Conservation (phyloP, 1,140 invertebrate genomes). For the Dendrolimus kikuchii region DNA sequence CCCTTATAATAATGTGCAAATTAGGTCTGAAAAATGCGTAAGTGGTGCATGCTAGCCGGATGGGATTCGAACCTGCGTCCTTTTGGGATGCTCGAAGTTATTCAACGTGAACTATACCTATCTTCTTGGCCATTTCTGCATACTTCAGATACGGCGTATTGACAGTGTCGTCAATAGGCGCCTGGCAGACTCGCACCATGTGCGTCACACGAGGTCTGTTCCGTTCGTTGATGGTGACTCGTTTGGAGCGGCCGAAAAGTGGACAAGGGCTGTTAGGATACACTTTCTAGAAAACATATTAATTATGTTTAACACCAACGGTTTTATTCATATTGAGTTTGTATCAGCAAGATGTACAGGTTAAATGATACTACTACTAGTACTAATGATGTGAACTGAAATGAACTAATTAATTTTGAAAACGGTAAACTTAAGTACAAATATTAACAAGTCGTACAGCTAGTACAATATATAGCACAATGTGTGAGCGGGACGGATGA, state of each 20-base stretch:
- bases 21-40: too few species aligned
- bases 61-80: too few species aligned
- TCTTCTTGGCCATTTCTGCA: conserved; percentile 25
- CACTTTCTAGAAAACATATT: conserved; percentile 29
- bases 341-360: neutral
- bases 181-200: conserved; percentile 38
- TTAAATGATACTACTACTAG: neutral
- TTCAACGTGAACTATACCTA: conserved; percentile 18
- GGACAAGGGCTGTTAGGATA: conserved; percentile 40
- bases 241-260: conserved; percentile 23
- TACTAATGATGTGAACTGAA: too few species aligned
- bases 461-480: too few species aligned
- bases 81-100: neutral
- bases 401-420: too few species aligned
- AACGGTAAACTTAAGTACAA: too few species aligned
- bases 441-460: too few species aligned
- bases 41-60: too few species aligned
- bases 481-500: too few species aligned
- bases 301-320: neutral
- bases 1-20: too few species aligned
- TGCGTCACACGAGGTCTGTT: conserved; percentile 4
- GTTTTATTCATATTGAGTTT: neutral
- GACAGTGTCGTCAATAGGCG: conserved; percentile 28
- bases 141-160: conserved; percentile 36
- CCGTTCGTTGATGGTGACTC: conserved; percentile 21